phyloP scores from a whole-genome alignment of 2,113 vertebrate genomes.

The Marmota flaviventris region DNA sequence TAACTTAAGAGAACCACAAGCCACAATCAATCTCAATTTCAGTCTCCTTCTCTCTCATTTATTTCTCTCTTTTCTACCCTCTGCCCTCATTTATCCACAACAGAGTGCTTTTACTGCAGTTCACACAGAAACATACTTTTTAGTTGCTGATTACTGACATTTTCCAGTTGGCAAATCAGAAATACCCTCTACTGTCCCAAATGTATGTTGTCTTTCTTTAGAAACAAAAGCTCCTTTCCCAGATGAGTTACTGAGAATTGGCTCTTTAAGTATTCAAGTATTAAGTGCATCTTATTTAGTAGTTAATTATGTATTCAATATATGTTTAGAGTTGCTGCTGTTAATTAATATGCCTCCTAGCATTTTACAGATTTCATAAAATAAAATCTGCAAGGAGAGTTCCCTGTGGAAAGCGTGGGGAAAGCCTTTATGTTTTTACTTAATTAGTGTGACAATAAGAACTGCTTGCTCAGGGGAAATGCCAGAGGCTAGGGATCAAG shows the following conservation, averaged over 20 bases:
- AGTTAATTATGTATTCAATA: conserved; percentile 73
- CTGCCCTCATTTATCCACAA: conserved; percentile 46
- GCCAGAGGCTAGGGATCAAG: not conserved
- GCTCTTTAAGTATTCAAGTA: not conserved
- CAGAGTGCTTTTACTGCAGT: conserved; percentile 55
- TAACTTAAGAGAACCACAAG: conserved; percentile 51
- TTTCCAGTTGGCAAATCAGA: conserved; percentile 77
- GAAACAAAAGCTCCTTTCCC: conserved; percentile 11
- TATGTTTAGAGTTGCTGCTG: conserved; percentile 12
- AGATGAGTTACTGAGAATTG: not conserved
- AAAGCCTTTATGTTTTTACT: conserved; percentile 71
- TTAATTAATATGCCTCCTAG: conserved; percentile 76
- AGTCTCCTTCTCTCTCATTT: conserved; percentile 3
- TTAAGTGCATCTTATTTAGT: conserved; percentile 19
- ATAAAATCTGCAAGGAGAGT: conserved; percentile 60
- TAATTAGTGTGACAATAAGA: conserved; percentile 77
- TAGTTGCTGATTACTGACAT: conserved; percentile 66
- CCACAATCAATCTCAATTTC: conserved; percentile 29
- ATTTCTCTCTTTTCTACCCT: conserved; percentile 56
- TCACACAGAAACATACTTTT: conserved; percentile 71
- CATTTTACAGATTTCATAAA: conserved; percentile 69
- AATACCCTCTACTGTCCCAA: not conserved
- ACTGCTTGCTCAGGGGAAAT: not conserved
- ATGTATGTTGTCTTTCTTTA: not conserved
- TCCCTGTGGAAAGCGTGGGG: conserved; percentile 19